These are phyloP conservation scores for Nomada flava DNA, from an alignment of 2,888 invertebrate genomes.

Conservation along the genomic window DNA sequence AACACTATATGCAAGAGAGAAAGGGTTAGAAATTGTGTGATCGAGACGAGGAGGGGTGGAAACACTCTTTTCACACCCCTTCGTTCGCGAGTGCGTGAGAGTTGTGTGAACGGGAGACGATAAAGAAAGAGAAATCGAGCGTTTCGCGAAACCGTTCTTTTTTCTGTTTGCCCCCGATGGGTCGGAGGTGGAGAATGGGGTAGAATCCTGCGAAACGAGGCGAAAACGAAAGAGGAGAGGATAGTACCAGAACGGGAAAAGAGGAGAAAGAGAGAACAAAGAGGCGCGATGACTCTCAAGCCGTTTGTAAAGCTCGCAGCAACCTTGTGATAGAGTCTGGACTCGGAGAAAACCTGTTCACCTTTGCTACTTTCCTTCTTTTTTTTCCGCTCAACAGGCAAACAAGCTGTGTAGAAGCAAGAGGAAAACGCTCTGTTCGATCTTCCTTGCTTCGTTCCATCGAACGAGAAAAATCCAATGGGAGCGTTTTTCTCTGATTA, in stretches of 20 bases:
- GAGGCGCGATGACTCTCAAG: constrained; percentile 70
- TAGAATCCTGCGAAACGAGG: constrained; percentile 19
- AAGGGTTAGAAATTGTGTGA: constrained; percentile 38
- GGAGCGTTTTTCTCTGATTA: neutral
- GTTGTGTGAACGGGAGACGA: constrained; percentile 48
- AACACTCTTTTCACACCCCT: neutral
- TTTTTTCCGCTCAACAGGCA: constrained; percentile 8
- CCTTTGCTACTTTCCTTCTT: constrained; percentile 41
- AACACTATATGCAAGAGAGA: constrained; percentile 52
- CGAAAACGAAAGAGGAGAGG: constrained; percentile 32
- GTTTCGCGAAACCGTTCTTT: constrained; percentile 12
- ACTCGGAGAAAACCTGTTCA: constrained; percentile 69
- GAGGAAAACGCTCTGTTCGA: constrained; percentile 4
- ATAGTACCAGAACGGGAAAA: neutral
- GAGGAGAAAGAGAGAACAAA: constrained; percentile 26
- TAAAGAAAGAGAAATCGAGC: constrained; percentile 17
- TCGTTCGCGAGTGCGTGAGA: constrained; percentile 4
- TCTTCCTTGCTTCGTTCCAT: neutral
- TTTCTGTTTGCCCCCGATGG: neutral
- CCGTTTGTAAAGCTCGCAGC: constrained; percentile 79
- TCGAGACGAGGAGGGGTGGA: constrained; percentile 24
- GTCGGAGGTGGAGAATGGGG: neutral
- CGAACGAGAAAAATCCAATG: neutral
- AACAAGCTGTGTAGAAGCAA: neutral
- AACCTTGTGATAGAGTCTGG: constrained; percentile 84